Base-by-base conservation (phyloP, 2,113 vertebrate species). In the Albula goreensis region DNA sequence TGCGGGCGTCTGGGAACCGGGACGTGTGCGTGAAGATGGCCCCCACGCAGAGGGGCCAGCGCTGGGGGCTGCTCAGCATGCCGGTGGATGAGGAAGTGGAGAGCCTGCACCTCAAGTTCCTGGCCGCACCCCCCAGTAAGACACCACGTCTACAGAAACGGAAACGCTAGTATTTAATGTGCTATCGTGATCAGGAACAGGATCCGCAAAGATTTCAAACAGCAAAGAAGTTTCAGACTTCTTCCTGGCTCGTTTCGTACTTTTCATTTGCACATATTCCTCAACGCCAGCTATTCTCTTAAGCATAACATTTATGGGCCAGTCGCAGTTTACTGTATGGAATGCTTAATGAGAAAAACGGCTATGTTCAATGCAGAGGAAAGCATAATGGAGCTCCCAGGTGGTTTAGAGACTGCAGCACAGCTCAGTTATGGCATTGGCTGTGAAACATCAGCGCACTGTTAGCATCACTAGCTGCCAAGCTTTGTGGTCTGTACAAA, bases 11-110 rank as follows among this genome's bases (percentile, higher is more conserved):
- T 83, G 98, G 98, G 63, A 99, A 99, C 89, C 96, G 98, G 91
- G 98, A 99, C 85, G 97, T 99, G 70, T 99, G 98, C 91, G 98
- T 99, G 79, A 99, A 99, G 94, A 99, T 99, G 98, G 96, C 96
- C 3, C 91, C 97, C 50, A 99, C 98, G 0, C 96, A 96, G 15
- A 96, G 98, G 93, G 98, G 98, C 4, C 98, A 99, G 86, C 95
- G 98, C 9, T 99, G 98, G 98, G 98, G 98, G 2, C 93, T 99
- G 15, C 94, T 99, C 86, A 99, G 98, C 92, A 97, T 97, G 96
- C 98, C 98, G 2, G 98, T 99, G n/a, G 98, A 99, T 41, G 98
- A 99, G 91, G 98, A 99, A 90, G 98, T 99, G 88, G 98, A 99
- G 93, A 99, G 98, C 87, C 96, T 99, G 90, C 98, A 99, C 92